Evolutionary conservation across 2,797 vertebrate genomes (phyloP).

Genomic region (Setipinna tenuifilis): DNA sequence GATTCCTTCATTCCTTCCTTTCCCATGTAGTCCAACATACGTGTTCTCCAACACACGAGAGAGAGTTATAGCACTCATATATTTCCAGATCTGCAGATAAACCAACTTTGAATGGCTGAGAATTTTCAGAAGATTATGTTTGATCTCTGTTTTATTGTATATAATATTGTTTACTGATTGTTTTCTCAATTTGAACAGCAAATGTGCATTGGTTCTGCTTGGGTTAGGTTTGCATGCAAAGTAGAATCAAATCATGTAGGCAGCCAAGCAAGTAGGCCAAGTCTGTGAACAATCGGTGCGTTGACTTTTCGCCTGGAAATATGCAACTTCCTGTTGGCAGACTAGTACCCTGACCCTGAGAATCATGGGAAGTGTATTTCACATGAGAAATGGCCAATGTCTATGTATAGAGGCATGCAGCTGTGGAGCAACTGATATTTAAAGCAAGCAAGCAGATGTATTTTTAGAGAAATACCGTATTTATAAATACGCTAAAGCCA

Average conservation of each 20-base stretch:
- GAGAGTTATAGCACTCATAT: too few relatives aligned
- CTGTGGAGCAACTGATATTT: slow-evolving; percentile 13
- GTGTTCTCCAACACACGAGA: too few relatives aligned
- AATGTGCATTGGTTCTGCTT: background rate
- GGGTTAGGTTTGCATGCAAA: background rate
- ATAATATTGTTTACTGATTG: too few relatives aligned
- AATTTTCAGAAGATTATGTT: too few relatives aligned
- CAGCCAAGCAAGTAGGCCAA: background rate
- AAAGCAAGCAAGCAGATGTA: slow-evolving; percentile 8
- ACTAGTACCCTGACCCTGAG: background rate
- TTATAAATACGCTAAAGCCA: slow-evolving; percentile 14
- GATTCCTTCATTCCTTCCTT: too few relatives aligned
- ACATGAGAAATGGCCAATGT: background rate
- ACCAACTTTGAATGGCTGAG: too few relatives aligned
- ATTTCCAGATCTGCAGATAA: too few relatives aligned
- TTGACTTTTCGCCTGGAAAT: background rate
- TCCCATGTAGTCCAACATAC: too few relatives aligned
- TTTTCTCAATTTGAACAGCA: background rate
- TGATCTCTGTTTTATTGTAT: background rate
- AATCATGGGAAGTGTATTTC: slow-evolving; percentile 20
- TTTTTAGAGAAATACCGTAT: slow-evolving; percentile 19
- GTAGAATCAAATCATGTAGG: background rate
- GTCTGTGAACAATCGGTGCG: background rate
- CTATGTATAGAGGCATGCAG: slow-evolving; percentile 17
- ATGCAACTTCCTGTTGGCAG: slow-evolving; percentile 10